phyloP scores from a whole-genome alignment of 2,113 vertebrate genomes.

The Tragelaphus scriptus region DNA sequence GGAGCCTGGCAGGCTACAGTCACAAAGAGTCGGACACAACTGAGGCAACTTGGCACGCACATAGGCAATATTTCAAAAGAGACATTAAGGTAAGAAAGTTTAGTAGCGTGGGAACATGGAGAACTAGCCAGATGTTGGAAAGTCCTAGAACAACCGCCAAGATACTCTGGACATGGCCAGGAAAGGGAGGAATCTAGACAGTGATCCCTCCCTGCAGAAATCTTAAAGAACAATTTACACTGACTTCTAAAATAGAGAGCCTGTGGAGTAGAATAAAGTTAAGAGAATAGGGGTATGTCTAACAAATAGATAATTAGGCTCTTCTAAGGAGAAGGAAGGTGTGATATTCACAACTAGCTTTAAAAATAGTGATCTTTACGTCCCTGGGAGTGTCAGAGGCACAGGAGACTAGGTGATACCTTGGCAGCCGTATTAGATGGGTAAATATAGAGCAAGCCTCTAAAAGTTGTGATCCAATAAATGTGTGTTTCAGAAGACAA shows the following conservation, averaged over 20 bases:
- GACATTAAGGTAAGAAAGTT: neutral
- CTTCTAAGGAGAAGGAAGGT: neutral
- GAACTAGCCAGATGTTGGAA: neutral
- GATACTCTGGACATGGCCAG: no score
- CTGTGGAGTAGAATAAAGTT: neutral
- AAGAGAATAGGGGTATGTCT: neutral
- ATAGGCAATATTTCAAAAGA: neutral
- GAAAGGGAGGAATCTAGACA: neutral
- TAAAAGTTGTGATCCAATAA: neutral
- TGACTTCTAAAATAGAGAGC: neutral
- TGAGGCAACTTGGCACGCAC: neutral
- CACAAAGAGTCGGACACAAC: accelerated
- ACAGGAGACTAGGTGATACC: neutral
- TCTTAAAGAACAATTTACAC: neutral
- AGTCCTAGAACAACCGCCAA: neutral
- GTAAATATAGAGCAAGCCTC: neutral
- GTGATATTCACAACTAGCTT: neutral
- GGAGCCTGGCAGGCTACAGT: neutral
- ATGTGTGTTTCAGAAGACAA: neutral
- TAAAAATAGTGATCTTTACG: slow-evolving; percentile 30
- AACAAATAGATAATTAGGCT: neutral
- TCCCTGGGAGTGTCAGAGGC: neutral
- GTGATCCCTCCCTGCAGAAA: neutral
- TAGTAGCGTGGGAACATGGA: neutral
- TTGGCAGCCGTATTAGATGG: neutral